Evolutionary conservation across 2,888 invertebrate species (phyloP).

Genomic region (Drosophila helvetica): DNA sequence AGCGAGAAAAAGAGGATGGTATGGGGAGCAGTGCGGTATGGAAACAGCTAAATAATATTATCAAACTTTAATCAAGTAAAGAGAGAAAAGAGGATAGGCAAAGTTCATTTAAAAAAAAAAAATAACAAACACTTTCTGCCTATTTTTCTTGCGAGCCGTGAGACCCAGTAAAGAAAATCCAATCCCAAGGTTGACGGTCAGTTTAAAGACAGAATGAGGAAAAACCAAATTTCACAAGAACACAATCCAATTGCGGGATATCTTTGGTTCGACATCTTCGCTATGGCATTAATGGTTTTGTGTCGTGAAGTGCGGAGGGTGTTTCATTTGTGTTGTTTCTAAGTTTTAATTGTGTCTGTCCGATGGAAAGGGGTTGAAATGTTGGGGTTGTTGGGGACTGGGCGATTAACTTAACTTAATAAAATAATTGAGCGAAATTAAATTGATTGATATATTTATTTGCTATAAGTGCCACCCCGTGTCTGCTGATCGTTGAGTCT

Average conservation of each 20-base stretch:
- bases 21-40: too few relatives aligned
- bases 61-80: too few relatives aligned
- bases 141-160: too few relatives aligned
- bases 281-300: background rate
- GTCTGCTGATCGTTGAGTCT: slow-evolving; percentile 4
- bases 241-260: background rate
- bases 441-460: slow-evolving; percentile 8
- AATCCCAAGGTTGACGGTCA: too few relatives aligned
- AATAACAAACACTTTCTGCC: too few relatives aligned
- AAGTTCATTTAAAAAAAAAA: too few relatives aligned
- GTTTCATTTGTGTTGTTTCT: slow-evolving; percentile 33
- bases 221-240: too few relatives aligned
- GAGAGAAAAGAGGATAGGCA: too few relatives aligned
- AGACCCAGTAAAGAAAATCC: too few relatives aligned
- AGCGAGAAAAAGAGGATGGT: background rate
- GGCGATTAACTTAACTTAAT: background rate
- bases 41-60: too few relatives aligned
- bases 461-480: background rate
- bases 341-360: slow-evolving; percentile 59
- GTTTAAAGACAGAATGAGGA: too few relatives aligned
- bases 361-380: slow-evolving; percentile 8
- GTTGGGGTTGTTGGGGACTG: background rate
- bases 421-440: background rate
- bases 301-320: background rate
- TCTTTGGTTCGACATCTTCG: background rate